Conservation (phyloP, 2,797 vertebrate genomes). For the Myripristis jacobus region DNA sequence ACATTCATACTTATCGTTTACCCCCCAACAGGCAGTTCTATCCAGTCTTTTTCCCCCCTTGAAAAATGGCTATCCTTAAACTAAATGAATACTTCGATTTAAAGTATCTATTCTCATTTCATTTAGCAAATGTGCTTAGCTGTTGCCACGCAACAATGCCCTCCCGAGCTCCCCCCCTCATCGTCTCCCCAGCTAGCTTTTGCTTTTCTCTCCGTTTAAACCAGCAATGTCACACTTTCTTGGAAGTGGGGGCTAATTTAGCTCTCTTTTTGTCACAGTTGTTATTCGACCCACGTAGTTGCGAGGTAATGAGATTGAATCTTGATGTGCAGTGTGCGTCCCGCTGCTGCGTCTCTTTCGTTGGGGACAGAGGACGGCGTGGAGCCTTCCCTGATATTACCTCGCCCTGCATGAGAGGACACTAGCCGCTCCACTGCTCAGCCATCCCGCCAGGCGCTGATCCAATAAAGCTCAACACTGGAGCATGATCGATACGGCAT, state of each 20-base stretch:
- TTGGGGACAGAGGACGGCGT: slow-evolving; percentile 46
- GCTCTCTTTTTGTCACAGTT: slow-evolving; percentile 57
- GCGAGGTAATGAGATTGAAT: slow-evolving; percentile 82
- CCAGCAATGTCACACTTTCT: slow-evolving; percentile 80
- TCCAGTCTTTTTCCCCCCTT: slow-evolving; percentile 44
- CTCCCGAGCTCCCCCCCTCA: slow-evolving; percentile 46
- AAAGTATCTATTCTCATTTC: slow-evolving; percentile 78
- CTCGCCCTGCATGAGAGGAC: slow-evolving; percentile 71
- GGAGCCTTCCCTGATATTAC: slow-evolving; percentile 73
- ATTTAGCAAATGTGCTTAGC: slow-evolving; percentile 82
- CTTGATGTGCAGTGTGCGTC: slow-evolving; percentile 70
- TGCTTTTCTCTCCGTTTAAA: slow-evolving; percentile 61
- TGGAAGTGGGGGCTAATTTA: slow-evolving; percentile 67
- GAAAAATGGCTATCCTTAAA: slow-evolving; percentile 73
- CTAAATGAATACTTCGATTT: slow-evolving; percentile 78
- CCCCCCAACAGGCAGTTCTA: slow-evolving; percentile 60
- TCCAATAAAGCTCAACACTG: slow-evolving; percentile 73
- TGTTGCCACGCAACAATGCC: slow-evolving; percentile 83
- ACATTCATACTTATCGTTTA: slow-evolving; percentile 62
- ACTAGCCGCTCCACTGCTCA: slow-evolving; percentile 47
- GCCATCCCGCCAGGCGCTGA: slow-evolving; percentile 64
- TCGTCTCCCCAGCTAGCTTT: slow-evolving; percentile 37
- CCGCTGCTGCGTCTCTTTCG: slow-evolving; percentile 57
- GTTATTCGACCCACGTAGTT: slow-evolving; percentile 76
- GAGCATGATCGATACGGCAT: slow-evolving; percentile 71